phyloP scores from a whole-genome alignment of 2,888 invertebrate species.

The Bombylius major region DNA sequence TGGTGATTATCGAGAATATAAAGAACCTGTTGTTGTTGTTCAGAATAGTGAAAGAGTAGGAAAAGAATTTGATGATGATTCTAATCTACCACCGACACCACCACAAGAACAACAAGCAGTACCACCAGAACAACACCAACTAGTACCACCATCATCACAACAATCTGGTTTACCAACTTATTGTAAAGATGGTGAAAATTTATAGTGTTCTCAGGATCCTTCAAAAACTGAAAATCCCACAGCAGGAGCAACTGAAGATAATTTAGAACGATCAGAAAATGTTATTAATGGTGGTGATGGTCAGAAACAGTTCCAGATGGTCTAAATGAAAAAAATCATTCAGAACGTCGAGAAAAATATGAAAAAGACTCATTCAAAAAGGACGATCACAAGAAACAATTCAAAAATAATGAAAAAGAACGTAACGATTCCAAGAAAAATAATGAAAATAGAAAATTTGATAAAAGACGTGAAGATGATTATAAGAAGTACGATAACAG shows the following conservation, averaged over 20 bases:
- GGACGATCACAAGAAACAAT: not conserved
- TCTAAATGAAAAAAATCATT: too few relatives aligned
- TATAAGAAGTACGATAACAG: not conserved
- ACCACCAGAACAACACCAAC: not conserved
- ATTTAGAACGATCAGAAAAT: too few relatives aligned
- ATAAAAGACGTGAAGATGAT: not conserved
- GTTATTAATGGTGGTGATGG: too few relatives aligned
- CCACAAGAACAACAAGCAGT: not conserved
- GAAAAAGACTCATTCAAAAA: slow-evolving; percentile 6
- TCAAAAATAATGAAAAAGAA: not conserved
- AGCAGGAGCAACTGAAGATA: too few relatives aligned
- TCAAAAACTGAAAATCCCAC: too few relatives aligned
- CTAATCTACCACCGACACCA: not conserved
- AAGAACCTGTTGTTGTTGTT: slow-evolving; percentile 3
- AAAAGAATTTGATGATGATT: not conserved
- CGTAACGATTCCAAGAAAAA: not conserved
- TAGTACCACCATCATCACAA: not conserved
- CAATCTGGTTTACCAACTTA: not conserved
- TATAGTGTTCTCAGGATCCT: too few relatives aligned
- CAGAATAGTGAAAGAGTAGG: not conserved
- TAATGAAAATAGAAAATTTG: not conserved
- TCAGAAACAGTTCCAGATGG: too few relatives aligned
- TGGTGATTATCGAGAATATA: slow-evolving; percentile 7
- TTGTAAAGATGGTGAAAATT: not conserved
- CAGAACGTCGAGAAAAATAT: too few relatives aligned